Evolutionary conservation across 2,888 invertebrate genomes (phyloP), one percentile per base, ranked within the genome.

Genomic region (Acanthosepion lycidas): DNA sequence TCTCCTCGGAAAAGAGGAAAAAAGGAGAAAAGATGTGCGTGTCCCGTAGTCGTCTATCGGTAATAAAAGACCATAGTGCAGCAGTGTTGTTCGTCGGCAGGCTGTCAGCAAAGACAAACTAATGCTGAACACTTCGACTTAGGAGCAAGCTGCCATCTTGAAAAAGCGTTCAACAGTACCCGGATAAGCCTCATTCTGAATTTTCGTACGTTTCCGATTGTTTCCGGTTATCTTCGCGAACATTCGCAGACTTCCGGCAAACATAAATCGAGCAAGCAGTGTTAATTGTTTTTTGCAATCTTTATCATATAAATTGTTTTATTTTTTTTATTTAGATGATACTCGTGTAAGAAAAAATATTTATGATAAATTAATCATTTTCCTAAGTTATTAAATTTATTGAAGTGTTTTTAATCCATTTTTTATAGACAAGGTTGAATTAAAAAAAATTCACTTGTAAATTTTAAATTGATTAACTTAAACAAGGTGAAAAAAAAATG

Each of bases 121-220:
- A 49, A 93, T 53, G 53, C 93, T 92, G 51, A 92, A 51, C 51
- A 93, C 93, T 53, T 93, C 93, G 51, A 93, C 49, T 93, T n/a
- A 93, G 93, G 94, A 94, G 94, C 42, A 94, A 59, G 94, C 94
- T 94, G 94, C 94, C 94, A 94, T 94, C 94, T 94, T 94, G 94
- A 55, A 93, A 94, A 64, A 64, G 94, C 94, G 94, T 94, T 94
- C 94, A 64, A 64, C 94, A 94, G 64, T 64, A 64, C 94, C 94
- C 94, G 94, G 94, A 94, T 94, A 94, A 94, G 55, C 94, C 94
- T 94, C 94, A 23, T 94, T 94, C 49, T 93, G 78, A 33, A 78
- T 78, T 15, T 78, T 78, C 78, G 78, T n/a, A 9, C 23, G 15
- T 12, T 78, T 78, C n/a, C 78, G 78, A 33, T 12, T 78, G 15